Base-by-base conservation (phyloP, 1,140 invertebrate genomes). In the Hermatobates lingyangjiaoensis region DNA sequence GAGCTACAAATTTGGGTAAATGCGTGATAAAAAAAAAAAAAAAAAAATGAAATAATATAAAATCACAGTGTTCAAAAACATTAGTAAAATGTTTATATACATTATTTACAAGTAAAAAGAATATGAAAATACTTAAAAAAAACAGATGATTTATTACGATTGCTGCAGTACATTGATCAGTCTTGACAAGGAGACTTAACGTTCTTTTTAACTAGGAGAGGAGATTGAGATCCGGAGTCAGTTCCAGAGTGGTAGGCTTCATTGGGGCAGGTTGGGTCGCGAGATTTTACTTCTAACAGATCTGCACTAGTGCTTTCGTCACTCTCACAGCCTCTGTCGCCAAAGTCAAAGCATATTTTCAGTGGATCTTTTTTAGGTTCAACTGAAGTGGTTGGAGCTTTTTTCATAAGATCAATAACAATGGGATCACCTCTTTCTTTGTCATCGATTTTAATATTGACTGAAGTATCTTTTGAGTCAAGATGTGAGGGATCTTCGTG, bases 381-480 rank as follows among this genome's bases (percentile, higher is more conserved):
- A 1, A 39, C 10, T 3, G 21, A 14, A n/a, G 42, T 24, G 5
- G 21, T 20, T n/a, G 50, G 54, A 39, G 42, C 49, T 45, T 59
- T 57, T 39, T 59, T 52, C 2, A 56, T 56, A 18, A 58, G 34
- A 52, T 59, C 56, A 21, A 58, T 59, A 3, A 59, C 58, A 20
- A 56, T 59, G 0, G 54, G 56, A 18, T 59, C 56, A 48, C 39
- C 52, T 3, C 23, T 50, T 24, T 59, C 56, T 40, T 54, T 59
- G 30, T 59, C 58, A 28, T 60, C 55, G 27, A 61, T 60, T 49
- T 61, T 53, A 44, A 61, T 60, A 21, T 61, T 61, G 2, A 61
- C 54, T 14, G 57, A 58, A n/a, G 59, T 57, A 20, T 56, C 54
- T 38, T 55, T 52, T 23, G 39, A 48, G 7, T 49, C 45, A 21